These are phyloP conservation scores for Ammospiza maritima DNA, from an alignment of 2,797 vertebrate species.

Conservation along the genomic window DNA sequence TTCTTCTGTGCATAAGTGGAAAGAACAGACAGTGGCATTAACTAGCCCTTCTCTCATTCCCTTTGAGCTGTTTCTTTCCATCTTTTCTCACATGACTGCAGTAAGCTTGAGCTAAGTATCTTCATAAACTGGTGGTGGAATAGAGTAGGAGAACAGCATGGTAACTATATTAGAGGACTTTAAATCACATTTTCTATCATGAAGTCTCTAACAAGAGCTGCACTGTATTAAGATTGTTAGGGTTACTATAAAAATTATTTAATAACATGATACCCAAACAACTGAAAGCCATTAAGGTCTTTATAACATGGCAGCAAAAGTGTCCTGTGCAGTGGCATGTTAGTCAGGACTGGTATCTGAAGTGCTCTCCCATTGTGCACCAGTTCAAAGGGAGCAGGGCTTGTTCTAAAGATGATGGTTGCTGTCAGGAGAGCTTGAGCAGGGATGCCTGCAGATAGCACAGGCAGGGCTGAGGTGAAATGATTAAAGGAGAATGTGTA, in stretches of 20 bases:
- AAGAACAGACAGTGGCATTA: not conserved
- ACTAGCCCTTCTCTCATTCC: not conserved
- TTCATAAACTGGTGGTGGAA: not conserved
- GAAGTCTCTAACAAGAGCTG: not conserved
- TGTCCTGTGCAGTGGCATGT: not conserved
- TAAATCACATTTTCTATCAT: not conserved
- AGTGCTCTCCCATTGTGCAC: not conserved
- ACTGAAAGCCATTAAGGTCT: not conserved
- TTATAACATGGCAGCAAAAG: not conserved
- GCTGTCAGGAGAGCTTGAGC: not conserved
- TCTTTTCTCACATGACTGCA: not conserved
- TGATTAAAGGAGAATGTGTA: not conserved
- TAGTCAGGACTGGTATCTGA: not conserved
- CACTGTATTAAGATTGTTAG: not conserved
- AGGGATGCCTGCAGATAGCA: not conserved
- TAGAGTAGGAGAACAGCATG: not conserved
- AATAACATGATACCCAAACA: not conserved
- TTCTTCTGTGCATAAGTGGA: not conserved
- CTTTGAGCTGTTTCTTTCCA: not conserved
- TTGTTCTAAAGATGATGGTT: not conserved
- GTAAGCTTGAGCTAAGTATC: not conserved
- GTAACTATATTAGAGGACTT: not conserved
- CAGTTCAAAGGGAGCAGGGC: not conserved
- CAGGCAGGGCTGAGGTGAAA: not conserved
- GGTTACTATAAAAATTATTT: not conserved